These are phyloP conservation scores for Tenebrio molitor DNA, from an alignment of 1,140 invertebrate genomes.

Conservation along the genomic window DNA sequence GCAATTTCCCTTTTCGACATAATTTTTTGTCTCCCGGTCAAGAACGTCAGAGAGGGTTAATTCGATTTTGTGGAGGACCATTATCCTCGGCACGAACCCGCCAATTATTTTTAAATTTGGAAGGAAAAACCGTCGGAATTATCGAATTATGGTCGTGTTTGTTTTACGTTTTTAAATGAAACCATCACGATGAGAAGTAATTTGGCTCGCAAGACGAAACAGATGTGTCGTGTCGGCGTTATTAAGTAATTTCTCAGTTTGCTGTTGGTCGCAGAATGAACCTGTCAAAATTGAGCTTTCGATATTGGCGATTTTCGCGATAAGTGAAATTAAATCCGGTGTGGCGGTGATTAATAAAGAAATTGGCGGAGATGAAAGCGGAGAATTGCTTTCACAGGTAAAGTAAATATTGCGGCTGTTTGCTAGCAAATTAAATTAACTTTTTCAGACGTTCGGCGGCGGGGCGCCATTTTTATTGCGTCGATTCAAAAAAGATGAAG, in stretches of 20 bases:
- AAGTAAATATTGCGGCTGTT: neutral
- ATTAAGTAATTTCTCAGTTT: constrained; percentile 21
- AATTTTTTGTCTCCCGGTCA: too few species aligned
- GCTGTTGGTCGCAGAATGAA: constrained; percentile 8
- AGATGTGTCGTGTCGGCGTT: constrained; percentile 15
- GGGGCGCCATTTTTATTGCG: too few species aligned
- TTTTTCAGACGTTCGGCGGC: neutral
- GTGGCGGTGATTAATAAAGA: neutral
- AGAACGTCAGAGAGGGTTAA: neutral
- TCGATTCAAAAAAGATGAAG: too few species aligned
- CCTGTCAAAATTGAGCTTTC: constrained; percentile 7
- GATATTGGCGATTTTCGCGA: neutral
- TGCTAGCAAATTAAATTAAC: neutral
- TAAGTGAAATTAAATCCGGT: constrained; percentile 11
- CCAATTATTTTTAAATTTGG: constrained; percentile 34
- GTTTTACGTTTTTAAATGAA: constrained; percentile 28
- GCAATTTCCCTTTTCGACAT: too few species aligned
- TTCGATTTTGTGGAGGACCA: neutral
- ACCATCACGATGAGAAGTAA: neutral
- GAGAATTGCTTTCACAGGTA: neutral
- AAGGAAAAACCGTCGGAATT: constrained; percentile 7
- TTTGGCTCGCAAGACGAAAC: neutral
- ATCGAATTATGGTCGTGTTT: constrained; percentile 25
- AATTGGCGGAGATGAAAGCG: neutral
- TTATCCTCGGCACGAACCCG: neutral